phyloP scores from a whole-genome alignment of 2,888 invertebrate species.

The Penaeus monodon region DNA sequence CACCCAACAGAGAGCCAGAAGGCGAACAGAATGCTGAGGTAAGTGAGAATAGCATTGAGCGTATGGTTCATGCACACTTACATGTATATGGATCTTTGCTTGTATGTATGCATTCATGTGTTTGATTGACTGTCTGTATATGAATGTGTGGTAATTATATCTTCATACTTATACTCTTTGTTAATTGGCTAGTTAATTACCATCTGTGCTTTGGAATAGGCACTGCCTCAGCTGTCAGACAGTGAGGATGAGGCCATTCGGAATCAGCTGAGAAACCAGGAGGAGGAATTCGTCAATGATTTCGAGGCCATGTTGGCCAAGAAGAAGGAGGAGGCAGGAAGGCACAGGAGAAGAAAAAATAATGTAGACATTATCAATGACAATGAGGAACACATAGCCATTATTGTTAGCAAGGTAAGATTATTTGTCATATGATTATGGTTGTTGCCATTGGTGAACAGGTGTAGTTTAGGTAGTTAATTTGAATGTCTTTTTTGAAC shows the following conservation, averaged over 20 bases:
- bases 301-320: slow-evolving; percentile 92
- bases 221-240: slow-evolving; percentile 68
- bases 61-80: neutral
- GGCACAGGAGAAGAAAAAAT: slow-evolving; percentile 83
- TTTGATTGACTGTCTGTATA: neutral
- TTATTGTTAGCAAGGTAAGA: slow-evolving; percentile 60
- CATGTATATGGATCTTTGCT: neutral
- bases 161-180: too few relatives aligned
- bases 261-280: slow-evolving; percentile 33
- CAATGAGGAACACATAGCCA: slow-evolving; percentile 95
- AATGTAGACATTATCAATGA: slow-evolving; percentile 98
- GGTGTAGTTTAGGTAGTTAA: too few relatives aligned
- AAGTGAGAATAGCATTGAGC: too few relatives aligned
- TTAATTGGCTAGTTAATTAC: neutral
- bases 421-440: neutral
- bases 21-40: neutral
- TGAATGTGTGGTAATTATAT: neutral
- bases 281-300: slow-evolving; percentile 81
- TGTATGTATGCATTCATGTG: neutral
- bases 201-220: slow-evolving; percentile 23
- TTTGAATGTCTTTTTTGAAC: too few relatives aligned
- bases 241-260: slow-evolving; percentile 66
- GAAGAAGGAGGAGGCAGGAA: slow-evolving; percentile 85
- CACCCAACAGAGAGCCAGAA: neutral
- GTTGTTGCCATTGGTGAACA: neutral